Conservation (phyloP, 2,797 vertebrate genomes). For the Lutra lutra region DNA sequence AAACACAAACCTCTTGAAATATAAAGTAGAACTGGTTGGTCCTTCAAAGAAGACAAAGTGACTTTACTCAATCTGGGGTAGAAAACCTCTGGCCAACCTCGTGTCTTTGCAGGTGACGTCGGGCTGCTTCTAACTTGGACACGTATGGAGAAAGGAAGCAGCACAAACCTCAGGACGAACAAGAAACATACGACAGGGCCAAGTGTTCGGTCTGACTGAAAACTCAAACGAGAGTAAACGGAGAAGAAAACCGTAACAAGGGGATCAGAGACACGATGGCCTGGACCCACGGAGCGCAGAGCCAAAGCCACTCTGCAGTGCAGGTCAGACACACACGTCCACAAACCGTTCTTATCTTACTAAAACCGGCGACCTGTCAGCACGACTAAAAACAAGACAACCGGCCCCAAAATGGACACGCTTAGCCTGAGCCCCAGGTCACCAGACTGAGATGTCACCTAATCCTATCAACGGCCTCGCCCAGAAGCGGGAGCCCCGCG, state of each 20-base stretch:
- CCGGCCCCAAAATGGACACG: background rate
- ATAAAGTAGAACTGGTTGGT: background rate
- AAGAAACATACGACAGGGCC: background rate
- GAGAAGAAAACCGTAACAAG: background rate
- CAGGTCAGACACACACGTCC: background rate
- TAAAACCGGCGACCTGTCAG: background rate
- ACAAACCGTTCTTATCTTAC: background rate
- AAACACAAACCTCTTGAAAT: background rate
- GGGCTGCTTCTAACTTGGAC: background rate
- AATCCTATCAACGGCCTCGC: accelerated
- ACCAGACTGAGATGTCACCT: background rate
- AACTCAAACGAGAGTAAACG: background rate
- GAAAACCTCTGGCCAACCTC: background rate
- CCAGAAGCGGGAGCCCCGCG: background rate
- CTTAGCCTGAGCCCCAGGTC: background rate
- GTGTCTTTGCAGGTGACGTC: no score
- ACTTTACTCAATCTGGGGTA: background rate
- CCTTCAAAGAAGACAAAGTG: background rate
- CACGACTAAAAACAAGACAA: background rate
- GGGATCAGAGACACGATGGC: accelerated
- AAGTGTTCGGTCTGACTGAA: background rate
- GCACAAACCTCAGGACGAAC: accelerated
- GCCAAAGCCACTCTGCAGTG: background rate
- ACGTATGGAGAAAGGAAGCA: background rate
- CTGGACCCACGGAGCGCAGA: accelerated